Evolutionary conservation across 2,797 vertebrate species (phyloP), one percentile per base, ranked within the genome.

Genomic region (Intellagama lesueurii): DNA sequence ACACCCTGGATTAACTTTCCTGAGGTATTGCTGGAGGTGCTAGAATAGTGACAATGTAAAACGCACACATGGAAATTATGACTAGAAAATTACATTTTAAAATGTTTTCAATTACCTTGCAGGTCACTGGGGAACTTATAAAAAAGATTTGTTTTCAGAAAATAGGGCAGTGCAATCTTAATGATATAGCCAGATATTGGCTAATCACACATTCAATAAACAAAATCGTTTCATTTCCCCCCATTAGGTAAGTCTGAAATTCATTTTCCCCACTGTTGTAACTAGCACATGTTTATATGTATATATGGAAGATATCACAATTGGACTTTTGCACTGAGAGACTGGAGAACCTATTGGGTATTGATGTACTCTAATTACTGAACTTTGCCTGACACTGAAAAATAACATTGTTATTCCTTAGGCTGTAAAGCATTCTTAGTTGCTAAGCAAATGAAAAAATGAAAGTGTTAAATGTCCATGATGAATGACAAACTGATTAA

Each of bases 91-190:
- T 0, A 91, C 86, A 92, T 87, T 72, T 30, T 87, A 70, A 94
- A 94, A 89, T 89, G 85, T 92, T 95, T 94, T 88, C 90, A 94
- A 89, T 87, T 94, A 93, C 91, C 32, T 94, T 95, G 92, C 91
- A 87, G 11, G 70, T 89, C 92, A 91, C 90, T 83, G 5, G 85
- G 69, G 91, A 81, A 81, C 86, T 60, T 87, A 76, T 91, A 92
- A 94, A 94, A 85, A 87, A 47, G n/a, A 80, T 72, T 89, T 69
- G 6, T 66, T 92, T 92, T 92, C 73, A 94, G 87, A 90, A 93
- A 93, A 90, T 88, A 92, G 86, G 81, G n/a, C 44, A 81, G 28
- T 80, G 64, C 88, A 93, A 93, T 89, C 56, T 92, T 88, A 92
- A 91, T 83, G 88, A 90, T 94, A 91, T 90, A 90, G 4, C 16